Base-by-base conservation (phyloP, 1,140 invertebrate species). In the Calliphora vicina region DNA sequence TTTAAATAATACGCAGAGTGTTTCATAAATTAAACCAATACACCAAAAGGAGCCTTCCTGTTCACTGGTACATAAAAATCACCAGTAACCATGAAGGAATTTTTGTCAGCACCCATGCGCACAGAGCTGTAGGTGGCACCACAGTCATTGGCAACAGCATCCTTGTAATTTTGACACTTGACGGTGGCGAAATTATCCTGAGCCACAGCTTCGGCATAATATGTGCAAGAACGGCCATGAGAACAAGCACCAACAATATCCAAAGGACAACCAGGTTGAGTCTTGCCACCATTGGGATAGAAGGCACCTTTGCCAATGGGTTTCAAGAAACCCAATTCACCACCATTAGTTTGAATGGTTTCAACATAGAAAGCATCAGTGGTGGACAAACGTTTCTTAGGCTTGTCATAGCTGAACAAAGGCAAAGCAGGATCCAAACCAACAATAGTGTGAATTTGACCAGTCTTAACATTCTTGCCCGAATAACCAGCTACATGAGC, bases 281-380 rank as follows among this genome's bases (percentile, higher is more conserved):
- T 80, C 13, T 84, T 86, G 1, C 92, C 92, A 10, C 90, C 89
- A 76, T 92, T 92, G 8, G 92, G 91, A 81, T 91, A 93, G 85
- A 93, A 93, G 43, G 92, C 92, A 4, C 89, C 91, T 83, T 92
- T 87, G 23, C 92, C 92, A 27, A 92, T 86, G 3, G 90, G 87
- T 9, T 84, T 83, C 12, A 87, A 71, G 81, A 94, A 93, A 85
- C 92, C 94, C 13, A 94, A 87, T 81, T 92, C 87, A 13, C 93
- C 93, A 26, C 92, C 93, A 84, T 94, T 93, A 0, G 95, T 95
- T 85, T 96, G 95, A 78, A 96, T 94, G 0, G 94, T 93, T 88
- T 95, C 94, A 1, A 96, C 95, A 83, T 94, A 93, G 1, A 91
- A 81, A 0, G 93, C 95, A 87, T 96, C 95, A 67, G 91, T 91